These are phyloP conservation scores for Sebastes hopkinsi DNA, from an alignment of 2,797 vertebrate species.

Conservation along the genomic window DNA sequence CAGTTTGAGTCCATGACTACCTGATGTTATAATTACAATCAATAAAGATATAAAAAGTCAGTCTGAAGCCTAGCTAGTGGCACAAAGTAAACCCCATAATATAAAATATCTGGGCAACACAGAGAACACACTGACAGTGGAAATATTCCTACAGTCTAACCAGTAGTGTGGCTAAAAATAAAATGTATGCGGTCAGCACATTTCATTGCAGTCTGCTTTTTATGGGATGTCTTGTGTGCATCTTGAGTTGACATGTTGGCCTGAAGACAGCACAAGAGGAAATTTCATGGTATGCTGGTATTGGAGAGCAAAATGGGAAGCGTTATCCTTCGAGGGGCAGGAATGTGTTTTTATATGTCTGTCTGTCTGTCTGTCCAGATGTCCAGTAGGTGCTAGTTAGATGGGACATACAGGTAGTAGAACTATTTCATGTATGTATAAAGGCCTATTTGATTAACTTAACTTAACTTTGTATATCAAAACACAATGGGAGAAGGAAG, in stretches of 20 bases:
- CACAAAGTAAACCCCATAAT: not conserved
- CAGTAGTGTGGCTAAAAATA: not conserved
- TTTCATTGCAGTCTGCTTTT: not conserved
- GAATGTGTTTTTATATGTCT: not conserved
- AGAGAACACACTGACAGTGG: not conserved
- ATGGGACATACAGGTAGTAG: not conserved
- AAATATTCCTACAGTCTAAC: not conserved
- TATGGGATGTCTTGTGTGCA: not conserved
- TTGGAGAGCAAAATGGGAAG: not conserved
- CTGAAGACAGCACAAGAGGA: not conserved
- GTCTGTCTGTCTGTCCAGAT: not conserved
- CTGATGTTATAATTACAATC: not conserved
- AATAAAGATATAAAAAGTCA: not conserved
- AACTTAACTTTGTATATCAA: not conserved
- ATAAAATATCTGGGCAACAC: not conserved
- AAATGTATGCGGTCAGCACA: not conserved
- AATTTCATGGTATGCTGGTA: not conserved
- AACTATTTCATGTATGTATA: not conserved
- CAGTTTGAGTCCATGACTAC: not conserved
- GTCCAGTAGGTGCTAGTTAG: no score
- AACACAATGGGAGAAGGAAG: not conserved
- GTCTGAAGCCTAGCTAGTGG: not conserved
- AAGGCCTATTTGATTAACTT: not conserved
- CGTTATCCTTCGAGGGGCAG: not conserved
- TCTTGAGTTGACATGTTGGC: not conserved